Evolutionary conservation across 2,888 invertebrate species (phyloP), one percentile per base, ranked within the genome.

Genomic region (Agrotis exclamationis): DNA sequence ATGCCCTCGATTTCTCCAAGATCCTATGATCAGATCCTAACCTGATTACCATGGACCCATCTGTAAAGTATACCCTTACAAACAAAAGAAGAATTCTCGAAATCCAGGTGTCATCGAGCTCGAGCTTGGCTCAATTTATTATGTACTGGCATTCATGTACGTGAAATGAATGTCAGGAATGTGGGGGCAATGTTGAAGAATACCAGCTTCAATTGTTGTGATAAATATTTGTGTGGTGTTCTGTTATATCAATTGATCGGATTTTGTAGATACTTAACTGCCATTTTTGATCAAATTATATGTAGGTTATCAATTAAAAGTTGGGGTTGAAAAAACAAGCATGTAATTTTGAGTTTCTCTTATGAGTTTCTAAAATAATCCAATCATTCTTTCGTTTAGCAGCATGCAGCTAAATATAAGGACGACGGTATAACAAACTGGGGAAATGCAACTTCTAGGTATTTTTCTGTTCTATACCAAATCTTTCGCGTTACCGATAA

Each of bases 181-280:
- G 57, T 16, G n/a, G 7, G 63, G 47, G 39, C 33, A 63, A n/a
- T 20, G 53, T 20, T 18, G 18, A 69, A 16, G 33, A 9, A 69
- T 70, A 22, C 48, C 33, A 2, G 56, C 48, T 33, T 45, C 18
- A 13, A 33, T n/a, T n/a, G n/a, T 51, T 20, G 20, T 16, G 24
- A 48, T 57, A 58, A 39, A 63, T 51, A 72, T 63, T 51, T 63
- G 22, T 45, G 28, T 16, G 6, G 1, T 70, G 54, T 57, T 47
- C 64, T 33, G 18, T n/a, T 50, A 16, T 22, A 33, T 44, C 5
- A 47, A 48, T 48, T 45, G 9, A 18, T 22, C 50, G 11, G 22
- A 24, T 50, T 56, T 54, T 24, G 53, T 24, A 53, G 53, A 16
- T 53, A 9, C 3, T 14, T 11, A 50, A 4, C 13, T 4, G 14